phyloP scores from a whole-genome alignment of 2,888 invertebrate species.

The Cantharis lateralis region DNA sequence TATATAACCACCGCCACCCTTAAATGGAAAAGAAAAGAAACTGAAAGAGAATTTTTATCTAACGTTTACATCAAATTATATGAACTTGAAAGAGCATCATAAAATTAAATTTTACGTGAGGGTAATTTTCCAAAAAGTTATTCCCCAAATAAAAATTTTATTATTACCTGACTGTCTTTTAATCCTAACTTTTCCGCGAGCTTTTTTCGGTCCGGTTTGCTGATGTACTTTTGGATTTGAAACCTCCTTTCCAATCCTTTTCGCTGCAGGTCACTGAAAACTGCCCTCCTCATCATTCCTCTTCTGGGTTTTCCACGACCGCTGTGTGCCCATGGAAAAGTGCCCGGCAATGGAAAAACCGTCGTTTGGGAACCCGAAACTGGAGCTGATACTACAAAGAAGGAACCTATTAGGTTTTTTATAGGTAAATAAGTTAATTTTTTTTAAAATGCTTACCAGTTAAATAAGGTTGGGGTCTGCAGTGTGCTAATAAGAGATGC shows the following conservation, averaged over 20 bases:
- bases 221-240: conserved; percentile 97
- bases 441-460: conserved; percentile 62
- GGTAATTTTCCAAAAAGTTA: background rate
- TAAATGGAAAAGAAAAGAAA: conserved; percentile 23
- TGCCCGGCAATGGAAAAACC: conserved; percentile 56
- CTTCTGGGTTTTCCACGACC: conserved; percentile 90
- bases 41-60: conserved; percentile 11
- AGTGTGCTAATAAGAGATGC: conserved; percentile 81
- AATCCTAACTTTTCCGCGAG: conserved; percentile 93
- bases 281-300: conserved; percentile 96
- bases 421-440: background rate
- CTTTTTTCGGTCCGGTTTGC: conserved; percentile 97
- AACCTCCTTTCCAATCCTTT: conserved; percentile 95
- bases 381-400: conserved; percentile 54
- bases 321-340: conserved; percentile 90
- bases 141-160: background rate
- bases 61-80: conserved; percentile 5
- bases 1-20: conserved; percentile 35
- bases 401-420: background rate
- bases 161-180: conserved; percentile 93
- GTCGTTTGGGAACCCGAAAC: conserved; percentile 58
- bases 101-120: conserved; percentile 30
- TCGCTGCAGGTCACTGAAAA: conserved; percentile 91
- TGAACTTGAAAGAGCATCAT: background rate
- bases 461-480: conserved; percentile 81